Base-by-base conservation (phyloP, 2,888 invertebrate genomes). In the Ischnus inquisitorius region DNA sequence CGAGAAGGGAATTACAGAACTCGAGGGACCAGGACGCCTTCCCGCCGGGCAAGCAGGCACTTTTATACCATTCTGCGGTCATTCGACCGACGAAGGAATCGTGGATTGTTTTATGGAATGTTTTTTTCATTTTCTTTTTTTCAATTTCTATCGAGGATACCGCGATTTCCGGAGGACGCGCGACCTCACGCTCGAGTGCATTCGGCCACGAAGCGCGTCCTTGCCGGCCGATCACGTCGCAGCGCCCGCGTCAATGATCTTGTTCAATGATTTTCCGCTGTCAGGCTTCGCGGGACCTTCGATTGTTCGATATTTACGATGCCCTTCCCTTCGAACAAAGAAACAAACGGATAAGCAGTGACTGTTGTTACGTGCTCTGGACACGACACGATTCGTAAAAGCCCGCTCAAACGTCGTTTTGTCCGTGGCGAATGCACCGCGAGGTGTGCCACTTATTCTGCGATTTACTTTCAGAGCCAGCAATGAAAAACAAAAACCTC, bases 121-220 rank as follows among this genome's bases (percentile, higher is more conserved):
- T 28, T 16, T 12, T n/a, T 14, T 41, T 22, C 60, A n/a, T 48
- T 22, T 48, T 68, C 57, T 67, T 68, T 77, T 68, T 68, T 68
- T n/a, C 46, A 48, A 57, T 57, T 57, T 22, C 25, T 57, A 57
- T 68, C 80, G 69, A 62, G 39, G 39, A 57, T 72, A 77, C 83
- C 80, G 80, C 83, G 83, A 83, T 72, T 83, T 83, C 83, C 83
- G 83, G 80, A 83, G 83, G 64, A 77, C 54, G 72, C 75, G 41
- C 78, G 74, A 46, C 46, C 64, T 64, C 74, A 64, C 74, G 83
- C 76, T 81, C 77, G 84, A 84, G 74, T 64, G 77, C 76, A 64
- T 78, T 81, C 57, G 84, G 77, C 84, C 81, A 74, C 79, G 72
- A 67, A 74, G 54, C 34, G 39, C 80, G 84, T 78, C 84, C 84